Evolutionary conservation across 2,113 vertebrate species (phyloP).

Genomic region (Halcyon malimbica): DNA sequence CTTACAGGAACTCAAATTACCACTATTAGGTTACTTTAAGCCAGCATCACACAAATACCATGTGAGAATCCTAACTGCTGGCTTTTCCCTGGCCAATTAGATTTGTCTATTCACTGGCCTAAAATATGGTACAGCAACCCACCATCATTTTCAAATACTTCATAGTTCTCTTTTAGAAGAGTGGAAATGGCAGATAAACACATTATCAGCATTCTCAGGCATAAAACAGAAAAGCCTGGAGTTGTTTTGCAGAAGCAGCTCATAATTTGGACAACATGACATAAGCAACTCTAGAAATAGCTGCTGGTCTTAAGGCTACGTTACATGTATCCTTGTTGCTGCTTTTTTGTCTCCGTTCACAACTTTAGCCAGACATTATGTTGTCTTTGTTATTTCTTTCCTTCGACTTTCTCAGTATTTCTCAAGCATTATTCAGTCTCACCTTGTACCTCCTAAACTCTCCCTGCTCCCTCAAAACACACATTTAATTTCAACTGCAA

Average conservation of each 20-base stretch:
- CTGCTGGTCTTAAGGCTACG: constrained; percentile 41
- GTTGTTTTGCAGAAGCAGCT: constrained; percentile 50
- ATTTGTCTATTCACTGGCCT: not conserved
- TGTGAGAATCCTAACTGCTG: not conserved
- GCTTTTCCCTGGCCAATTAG: not conserved
- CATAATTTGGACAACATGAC: not conserved
- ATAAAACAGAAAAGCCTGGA: constrained; percentile 33
- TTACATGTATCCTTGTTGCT: not conserved
- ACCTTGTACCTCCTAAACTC: not conserved
- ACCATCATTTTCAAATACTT: constrained; percentile 19
- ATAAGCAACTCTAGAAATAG: constrained; percentile 54
- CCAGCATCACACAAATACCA: not conserved
- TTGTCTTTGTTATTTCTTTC: not conserved
- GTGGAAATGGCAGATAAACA: constrained; percentile 36
- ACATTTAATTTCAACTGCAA: not conserved
- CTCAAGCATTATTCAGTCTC: not conserved
- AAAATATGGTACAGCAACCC: not conserved
- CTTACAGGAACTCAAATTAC: not conserved
- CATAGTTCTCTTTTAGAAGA: not conserved
- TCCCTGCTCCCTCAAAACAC: not conserved
- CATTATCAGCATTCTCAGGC: constrained; percentile 43
- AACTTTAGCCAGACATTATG: not conserved
- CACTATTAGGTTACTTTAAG: not conserved
- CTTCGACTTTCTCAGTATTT: not conserved
- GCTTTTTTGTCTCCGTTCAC: not conserved